Conservation (phyloP, 2,113 vertebrate species). For the Atrichornis clamosus region DNA sequence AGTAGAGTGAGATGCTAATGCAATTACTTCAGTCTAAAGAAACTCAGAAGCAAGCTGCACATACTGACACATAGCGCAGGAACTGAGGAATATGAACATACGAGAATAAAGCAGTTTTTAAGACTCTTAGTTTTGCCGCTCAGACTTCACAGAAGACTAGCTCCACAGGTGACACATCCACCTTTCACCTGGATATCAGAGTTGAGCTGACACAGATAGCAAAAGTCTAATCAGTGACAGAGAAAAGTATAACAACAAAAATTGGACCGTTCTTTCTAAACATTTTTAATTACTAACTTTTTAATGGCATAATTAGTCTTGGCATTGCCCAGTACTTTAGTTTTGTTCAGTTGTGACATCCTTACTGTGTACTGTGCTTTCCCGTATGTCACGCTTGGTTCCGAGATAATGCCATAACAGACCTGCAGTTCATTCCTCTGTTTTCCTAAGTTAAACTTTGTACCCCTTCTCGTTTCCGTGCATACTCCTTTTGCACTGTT, state of each 20-base stretch:
- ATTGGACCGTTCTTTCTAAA: fast-evolving
- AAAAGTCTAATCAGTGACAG: neutral
- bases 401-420: neutral
- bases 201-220: neutral
- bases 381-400: fast-evolving
- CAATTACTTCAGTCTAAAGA: neutral
- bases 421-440: neutral
- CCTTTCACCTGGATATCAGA: neutral
- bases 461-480: neutral
- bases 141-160: neutral
- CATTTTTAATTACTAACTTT: neutral
- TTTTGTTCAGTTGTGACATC: neutral
- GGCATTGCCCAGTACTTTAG: neutral
- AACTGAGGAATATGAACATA: neutral
- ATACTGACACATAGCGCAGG: neutral
- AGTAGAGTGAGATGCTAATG: neutral
- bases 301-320: neutral
- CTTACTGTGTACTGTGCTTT: neutral
- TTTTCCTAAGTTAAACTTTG: neutral
- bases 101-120: neutral
- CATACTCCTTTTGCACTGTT: neutral
- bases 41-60: neutral
- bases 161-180: neutral
- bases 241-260: neutral
- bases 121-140: neutral